Conservation (phyloP, 2,888 invertebrate genomes). For the Pseudococcus viburni region DNA sequence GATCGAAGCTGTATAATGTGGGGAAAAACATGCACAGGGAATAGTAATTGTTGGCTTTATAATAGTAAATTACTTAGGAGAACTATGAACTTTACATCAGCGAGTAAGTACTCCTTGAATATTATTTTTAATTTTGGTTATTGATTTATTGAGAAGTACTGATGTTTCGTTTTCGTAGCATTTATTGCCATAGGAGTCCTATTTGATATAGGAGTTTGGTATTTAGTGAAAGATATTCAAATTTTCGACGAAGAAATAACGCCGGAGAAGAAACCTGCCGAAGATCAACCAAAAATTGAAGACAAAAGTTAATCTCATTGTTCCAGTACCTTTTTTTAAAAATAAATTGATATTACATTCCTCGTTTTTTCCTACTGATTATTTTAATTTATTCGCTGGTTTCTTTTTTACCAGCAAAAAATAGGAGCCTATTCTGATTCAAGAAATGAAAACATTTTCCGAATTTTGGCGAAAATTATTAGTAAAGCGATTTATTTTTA, state of each 20-base stretch:
- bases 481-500: no score
- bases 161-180: conserved; percentile 71
- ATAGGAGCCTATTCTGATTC: no score
- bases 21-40: conserved; percentile 77
- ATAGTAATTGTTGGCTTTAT: conserved; percentile 80
- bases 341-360: not conserved
- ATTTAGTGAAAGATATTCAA: conserved; percentile 75
- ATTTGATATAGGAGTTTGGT: conserved; percentile 77
- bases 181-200: conserved; percentile 75
- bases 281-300: conserved; percentile 36
- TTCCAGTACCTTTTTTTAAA: not conserved
- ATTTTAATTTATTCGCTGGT: not conserved
- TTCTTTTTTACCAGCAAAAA: no score
- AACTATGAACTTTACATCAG: conserved; percentile 75
- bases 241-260: conserved; percentile 73
- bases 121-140: not conserved
- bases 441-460: no score
- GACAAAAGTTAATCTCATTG: conserved; percentile 16
- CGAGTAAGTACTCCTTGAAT: conserved; percentile 72
- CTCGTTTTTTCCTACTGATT: not conserved
- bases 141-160: no score
- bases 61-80: conserved; percentile 76
- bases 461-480: no score
- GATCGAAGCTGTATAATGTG: conserved; percentile 80
- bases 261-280: not conserved